These are phyloP conservation scores for Platycnemis pennipes DNA, from an alignment of 2,888 invertebrate species.

Conservation along the genomic window DNA sequence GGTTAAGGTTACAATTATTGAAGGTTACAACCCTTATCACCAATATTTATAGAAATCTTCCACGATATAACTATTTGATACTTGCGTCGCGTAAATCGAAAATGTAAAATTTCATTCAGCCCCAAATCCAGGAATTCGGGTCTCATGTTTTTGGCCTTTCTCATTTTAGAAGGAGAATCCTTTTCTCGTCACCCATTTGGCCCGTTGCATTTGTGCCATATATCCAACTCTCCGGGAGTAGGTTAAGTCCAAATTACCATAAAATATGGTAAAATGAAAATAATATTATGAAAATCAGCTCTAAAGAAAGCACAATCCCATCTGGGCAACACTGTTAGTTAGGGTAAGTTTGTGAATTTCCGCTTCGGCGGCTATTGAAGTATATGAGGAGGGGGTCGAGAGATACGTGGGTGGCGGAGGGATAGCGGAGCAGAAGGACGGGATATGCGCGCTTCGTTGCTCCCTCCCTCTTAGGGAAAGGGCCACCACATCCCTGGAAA, in stretches of 20 bases:
- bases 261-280: background rate
- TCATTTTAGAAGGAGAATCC: too few species aligned
- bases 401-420: background rate
- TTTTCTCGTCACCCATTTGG: too few species aligned
- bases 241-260: background rate
- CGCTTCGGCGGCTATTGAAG: background rate
- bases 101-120: too few species aligned
- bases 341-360: background rate
- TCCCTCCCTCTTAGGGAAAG: background rate
- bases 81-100: too few species aligned
- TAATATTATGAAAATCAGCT: background rate
- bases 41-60: too few species aligned
- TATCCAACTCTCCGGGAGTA: too few species aligned
- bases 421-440: conserved; percentile 11
- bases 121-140: too few species aligned
- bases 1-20: too few species aligned
- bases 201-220: too few species aligned
- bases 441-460: conserved; percentile 26
- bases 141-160: too few species aligned
- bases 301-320: background rate
- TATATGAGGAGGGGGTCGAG: background rate
- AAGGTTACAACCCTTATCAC: too few species aligned
- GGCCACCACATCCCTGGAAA: conserved; percentile 14
- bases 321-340: background rate
- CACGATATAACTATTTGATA: too few species aligned